A percentile compares a stretch with the other conserved stretches of the same genome.
phyloP scores from a whole-genome alignment of 2,797 vertebrate genomes.

The Enteromius radiatus region DNA sequence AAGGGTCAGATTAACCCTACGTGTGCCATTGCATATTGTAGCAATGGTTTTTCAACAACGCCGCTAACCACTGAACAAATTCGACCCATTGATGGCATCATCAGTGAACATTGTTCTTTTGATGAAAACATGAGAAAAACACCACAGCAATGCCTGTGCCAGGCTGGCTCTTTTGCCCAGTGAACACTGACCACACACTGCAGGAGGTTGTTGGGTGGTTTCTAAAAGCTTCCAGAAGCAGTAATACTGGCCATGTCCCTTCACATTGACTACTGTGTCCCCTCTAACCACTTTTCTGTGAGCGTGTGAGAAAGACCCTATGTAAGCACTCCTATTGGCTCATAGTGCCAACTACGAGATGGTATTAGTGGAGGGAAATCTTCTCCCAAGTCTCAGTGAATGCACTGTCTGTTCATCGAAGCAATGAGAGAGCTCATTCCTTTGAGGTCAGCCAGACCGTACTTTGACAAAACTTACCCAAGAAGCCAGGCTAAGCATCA shows the following conservation, averaged over 20 bases:
- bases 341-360: slow-evolving; percentile 32
- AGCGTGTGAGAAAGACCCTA: slow-evolving; percentile 2
- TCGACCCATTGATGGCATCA: neutral
- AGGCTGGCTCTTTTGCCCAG: neutral
- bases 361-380: slow-evolving; percentile 55
- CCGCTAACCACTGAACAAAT: slow-evolving; percentile 7
- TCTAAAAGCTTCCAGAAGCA: neutral
- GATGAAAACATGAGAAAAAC: neutral
- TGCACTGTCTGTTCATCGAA: slow-evolving; percentile 56
- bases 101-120: slow-evolving; percentile 29
- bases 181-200: slow-evolving; percentile 33
- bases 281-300: slow-evolving; percentile 20
- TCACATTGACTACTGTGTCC: slow-evolving; percentile 31
- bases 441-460: slow-evolving; percentile 62
- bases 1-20: slow-evolving; percentile 53
- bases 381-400: slow-evolving; percentile 55
- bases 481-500: slow-evolving; percentile 61
- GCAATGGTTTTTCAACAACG: slow-evolving; percentile 31
- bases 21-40: slow-evolving; percentile 59
- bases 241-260: slow-evolving; percentile 8
- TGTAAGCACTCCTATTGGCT: slow-evolving; percentile 39
- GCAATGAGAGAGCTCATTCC: slow-evolving; percentile 59
- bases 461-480: slow-evolving; percentile 52
- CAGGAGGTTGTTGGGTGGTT: slow-evolving; percentile 27
- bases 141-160: neutral